phyloP scores from a whole-genome alignment of 2,113 vertebrate genomes.

The Silurus glanis region DNA sequence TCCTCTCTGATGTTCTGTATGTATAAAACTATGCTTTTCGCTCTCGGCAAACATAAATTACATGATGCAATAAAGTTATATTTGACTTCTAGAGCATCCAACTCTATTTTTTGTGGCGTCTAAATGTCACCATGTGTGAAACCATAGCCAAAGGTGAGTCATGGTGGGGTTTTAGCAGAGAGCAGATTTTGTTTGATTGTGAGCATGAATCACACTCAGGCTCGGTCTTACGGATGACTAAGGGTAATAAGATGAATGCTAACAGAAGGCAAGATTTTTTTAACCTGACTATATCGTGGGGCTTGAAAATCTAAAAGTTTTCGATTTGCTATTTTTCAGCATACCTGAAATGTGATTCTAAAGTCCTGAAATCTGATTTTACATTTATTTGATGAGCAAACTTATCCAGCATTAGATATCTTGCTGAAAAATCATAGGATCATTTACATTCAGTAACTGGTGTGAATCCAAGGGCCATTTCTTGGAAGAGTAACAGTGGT shows the following conservation, averaged over 20 bases:
- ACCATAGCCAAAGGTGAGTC: background rate
- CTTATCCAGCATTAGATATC: too few species aligned
- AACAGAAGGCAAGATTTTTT: background rate
- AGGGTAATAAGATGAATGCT: background rate
- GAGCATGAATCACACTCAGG: conserved; percentile 5
- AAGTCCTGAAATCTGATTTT: too few species aligned
- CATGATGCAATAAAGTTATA: conserved; percentile 10
- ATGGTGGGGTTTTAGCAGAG: background rate
- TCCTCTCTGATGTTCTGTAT: background rate
- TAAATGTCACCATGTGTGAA: conserved; percentile 2
- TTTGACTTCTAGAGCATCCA: background rate
- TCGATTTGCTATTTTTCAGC: too few species aligned
- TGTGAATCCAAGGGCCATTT: too few species aligned
- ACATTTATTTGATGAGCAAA: too few species aligned
- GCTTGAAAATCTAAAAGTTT: too few species aligned
- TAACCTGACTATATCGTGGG: too few species aligned
- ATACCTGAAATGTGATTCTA: too few species aligned
- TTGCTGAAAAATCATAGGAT: too few species aligned
- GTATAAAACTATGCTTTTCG: background rate
- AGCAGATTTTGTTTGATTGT: background rate
- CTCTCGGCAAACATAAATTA: background rate
- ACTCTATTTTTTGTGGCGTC: background rate
- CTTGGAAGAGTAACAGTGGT: too few species aligned
- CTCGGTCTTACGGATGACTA: background rate
- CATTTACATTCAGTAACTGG: too few species aligned